These are phyloP conservation scores for Aldabrachelys gigantea DNA, from an alignment of 2,113 vertebrate species.

Conservation along the genomic window DNA sequence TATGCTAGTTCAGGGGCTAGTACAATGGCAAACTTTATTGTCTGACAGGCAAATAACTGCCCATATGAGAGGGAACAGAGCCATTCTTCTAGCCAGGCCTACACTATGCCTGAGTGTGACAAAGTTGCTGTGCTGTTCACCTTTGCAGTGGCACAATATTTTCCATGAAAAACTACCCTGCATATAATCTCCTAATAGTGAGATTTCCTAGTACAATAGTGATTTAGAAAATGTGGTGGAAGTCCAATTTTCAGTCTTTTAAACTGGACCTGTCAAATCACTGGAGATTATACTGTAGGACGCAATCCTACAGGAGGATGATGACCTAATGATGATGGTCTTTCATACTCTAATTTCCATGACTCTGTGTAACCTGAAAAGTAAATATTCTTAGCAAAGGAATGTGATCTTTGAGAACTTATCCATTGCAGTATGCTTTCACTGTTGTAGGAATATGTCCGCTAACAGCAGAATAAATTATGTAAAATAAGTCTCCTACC, in stretches of 20 bases:
- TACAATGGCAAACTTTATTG: not conserved
- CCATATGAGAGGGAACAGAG: not conserved
- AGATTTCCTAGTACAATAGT: no score
- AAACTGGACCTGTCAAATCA: not conserved
- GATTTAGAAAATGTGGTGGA: not conserved
- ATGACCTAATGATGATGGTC: not conserved
- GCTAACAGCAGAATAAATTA: conserved; percentile 79
- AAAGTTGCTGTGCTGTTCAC: not conserved
- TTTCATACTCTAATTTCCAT: not conserved
- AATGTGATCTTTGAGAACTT: conserved; percentile 42
- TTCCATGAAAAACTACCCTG: not conserved
- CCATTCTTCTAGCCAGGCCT: not conserved
- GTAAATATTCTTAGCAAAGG: conserved; percentile 22
- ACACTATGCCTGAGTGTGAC: not conserved
- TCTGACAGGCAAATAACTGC: not conserved
- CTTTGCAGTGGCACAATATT: not conserved
- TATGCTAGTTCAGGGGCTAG: accelerated
- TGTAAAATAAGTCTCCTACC: conserved; percentile 76
- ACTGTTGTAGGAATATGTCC: conserved; percentile 56
- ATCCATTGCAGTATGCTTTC: conserved; percentile 20
- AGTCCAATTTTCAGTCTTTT: not conserved
- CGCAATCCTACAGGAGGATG: not conserved
- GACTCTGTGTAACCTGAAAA: not conserved
- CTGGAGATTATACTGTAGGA: not conserved
- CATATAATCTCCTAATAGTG: not conserved